Base-by-base conservation (phyloP, 2,113 vertebrate genomes). In the Perca schrenkii region DNA sequence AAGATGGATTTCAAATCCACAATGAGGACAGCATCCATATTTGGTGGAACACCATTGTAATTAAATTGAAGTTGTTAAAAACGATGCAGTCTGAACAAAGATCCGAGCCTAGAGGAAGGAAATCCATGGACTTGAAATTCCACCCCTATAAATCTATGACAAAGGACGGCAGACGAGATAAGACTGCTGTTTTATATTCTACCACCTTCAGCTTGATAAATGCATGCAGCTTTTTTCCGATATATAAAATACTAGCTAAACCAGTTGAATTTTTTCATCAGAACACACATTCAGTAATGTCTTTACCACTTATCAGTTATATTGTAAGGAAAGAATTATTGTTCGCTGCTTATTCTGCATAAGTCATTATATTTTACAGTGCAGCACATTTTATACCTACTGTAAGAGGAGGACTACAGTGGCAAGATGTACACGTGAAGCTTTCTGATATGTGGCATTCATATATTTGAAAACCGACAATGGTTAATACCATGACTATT, bases 181-280 rank as follows among this genome's bases (percentile, higher is more conserved):
- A 83, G 83, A 85, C 60, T 74, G 63, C 87, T 90, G 88, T 77
- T 86, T 94, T 91, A 88, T 89, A 91, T 95, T 94, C 84, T 89
- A 72, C 91, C 75, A 77, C 74, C 84, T 80, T 91, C 78, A 81
- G 28, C 57, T 84, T 94, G 88, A 92, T 94, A 84, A 94, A 91
- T 86, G 80, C 50, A 49, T 22, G 57, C 43, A 86, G 79, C 28
- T 86, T 91, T 80, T 86, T 71, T 46, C 87, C 57, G 40, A 11
- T 68, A 56, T 84, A 83, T 88, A 84, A 93, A 89, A 90, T 89
- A 80, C 85, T 43, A 62, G 73, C 69, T 79, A 70, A 80, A 83
- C 82, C 77, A 71, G 72, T 74, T 68, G 84, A 80, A 54, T 92
- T 90, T 89, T 93, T 92, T 34, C 11, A 91, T 93, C 87, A 86